Evolutionary conservation across 2,797 vertebrate species (phyloP).

Genomic region (Anisognathus igniventris): DNA sequence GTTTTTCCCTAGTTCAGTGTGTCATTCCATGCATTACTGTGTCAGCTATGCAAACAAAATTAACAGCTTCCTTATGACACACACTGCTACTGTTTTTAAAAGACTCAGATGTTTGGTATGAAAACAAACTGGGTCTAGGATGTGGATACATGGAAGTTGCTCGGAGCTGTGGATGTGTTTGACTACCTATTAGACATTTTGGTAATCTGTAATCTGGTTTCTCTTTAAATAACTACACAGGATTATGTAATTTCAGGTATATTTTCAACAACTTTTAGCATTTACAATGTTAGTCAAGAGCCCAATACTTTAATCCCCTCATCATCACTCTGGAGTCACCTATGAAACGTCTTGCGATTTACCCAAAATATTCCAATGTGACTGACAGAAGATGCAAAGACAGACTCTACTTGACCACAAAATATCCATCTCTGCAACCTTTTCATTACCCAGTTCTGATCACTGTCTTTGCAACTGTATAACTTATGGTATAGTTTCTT

Average conservation of each 20-base stretch:
- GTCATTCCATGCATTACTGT: not conserved
- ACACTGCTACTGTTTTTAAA: not conserved
- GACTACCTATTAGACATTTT: not conserved
- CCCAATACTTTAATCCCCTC: not conserved
- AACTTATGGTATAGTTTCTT: not conserved
- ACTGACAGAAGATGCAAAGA: not conserved
- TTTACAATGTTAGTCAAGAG: not conserved
- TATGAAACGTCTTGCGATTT: not conserved
- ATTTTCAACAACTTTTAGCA: not conserved
- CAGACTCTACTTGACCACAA: not conserved
- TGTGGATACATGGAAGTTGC: not conserved
- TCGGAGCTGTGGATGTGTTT: not conserved
- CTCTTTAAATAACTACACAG: not conserved
- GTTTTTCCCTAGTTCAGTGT: not conserved
- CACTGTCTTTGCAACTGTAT: not conserved
- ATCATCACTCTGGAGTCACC: not conserved
- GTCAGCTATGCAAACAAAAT: not conserved
- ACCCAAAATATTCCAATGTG: not conserved
- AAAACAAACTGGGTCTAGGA: not conserved
- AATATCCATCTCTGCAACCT: not conserved
- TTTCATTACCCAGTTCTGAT: not conserved
- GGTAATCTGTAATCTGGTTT: not conserved
- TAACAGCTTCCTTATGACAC: slow-evolving; percentile 12
- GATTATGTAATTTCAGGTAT: not conserved
- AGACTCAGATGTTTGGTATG: not conserved